phyloP scores from a whole-genome alignment of 2,888 invertebrate genomes.

The Sinohyriopsis cumingii region DNA sequence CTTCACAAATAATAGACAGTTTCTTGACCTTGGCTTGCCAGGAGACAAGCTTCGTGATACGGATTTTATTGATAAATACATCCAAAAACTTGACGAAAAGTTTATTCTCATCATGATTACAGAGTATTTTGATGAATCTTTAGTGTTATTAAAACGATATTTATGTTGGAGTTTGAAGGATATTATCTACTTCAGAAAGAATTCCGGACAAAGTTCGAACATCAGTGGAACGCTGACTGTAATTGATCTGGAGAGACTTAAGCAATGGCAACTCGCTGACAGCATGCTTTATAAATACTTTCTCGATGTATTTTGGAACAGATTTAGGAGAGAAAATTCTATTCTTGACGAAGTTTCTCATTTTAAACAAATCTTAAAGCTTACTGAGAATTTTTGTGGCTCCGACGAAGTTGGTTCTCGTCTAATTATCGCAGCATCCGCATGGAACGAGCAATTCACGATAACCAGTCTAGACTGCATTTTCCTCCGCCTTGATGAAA shows the following conservation, averaged over 20 bases:
- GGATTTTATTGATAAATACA: slow-evolving; percentile 31
- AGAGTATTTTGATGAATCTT: slow-evolving; percentile 67
- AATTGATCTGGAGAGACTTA: slow-evolving; percentile 27
- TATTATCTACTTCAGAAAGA: slow-evolving; percentile 56
- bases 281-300: slow-evolving; percentile 55
- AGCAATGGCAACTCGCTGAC: slow-evolving; percentile 55
- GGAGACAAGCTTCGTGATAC: slow-evolving; percentile 15
- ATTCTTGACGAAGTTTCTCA: slow-evolving; percentile 33
- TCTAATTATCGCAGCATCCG: slow-evolving; percentile 15
- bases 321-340: slow-evolving; percentile 24
- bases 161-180: slow-evolving; percentile 63
- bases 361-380: slow-evolving; percentile 28
- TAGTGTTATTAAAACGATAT: slow-evolving; percentile 59
- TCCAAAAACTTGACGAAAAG: slow-evolving; percentile 40
- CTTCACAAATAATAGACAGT: slow-evolving; percentile 54
- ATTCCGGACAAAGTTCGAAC: slow-evolving; percentile 28
- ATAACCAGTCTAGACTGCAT: slow-evolving; percentile 31
- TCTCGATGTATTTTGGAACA: slow-evolving; percentile 40
- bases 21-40: slow-evolving; percentile 54
- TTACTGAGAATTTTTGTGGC: slow-evolving; percentile 29
- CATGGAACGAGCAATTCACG: slow-evolving; percentile 32
- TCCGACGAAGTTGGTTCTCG: background rate
- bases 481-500: slow-evolving; percentile 28
- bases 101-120: slow-evolving; percentile 62
- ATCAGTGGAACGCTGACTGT: slow-evolving; percentile 26